Evolutionary conservation across 2,797 vertebrate genomes (phyloP).

Genomic region (Poeciliopsis paucimaculata): DNA sequence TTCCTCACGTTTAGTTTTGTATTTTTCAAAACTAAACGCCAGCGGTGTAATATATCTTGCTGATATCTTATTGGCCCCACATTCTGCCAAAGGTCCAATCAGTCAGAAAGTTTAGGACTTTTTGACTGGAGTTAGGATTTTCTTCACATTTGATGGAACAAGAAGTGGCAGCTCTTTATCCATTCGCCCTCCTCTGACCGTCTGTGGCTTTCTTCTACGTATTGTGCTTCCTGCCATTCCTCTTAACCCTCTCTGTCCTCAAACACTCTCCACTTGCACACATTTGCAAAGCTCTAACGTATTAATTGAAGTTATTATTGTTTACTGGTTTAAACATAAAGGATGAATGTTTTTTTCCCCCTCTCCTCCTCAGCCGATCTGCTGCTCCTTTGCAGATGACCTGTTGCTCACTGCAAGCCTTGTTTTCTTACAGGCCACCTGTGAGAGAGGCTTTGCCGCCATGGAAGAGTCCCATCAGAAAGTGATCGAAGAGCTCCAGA

Average conservation of each 20-base stretch:
- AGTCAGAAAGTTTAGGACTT: slow-evolving; percentile 33
- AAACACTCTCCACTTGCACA: slow-evolving; percentile 32
- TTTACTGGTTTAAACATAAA: slow-evolving; percentile 4
- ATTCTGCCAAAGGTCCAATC: slow-evolving; percentile 38
- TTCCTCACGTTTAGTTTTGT: slow-evolving; percentile 25
- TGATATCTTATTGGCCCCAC: not conserved
- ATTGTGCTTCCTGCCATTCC: slow-evolving; percentile 42
- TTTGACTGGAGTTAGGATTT: slow-evolving; percentile 1
- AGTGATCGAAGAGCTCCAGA: slow-evolving; percentile 85
- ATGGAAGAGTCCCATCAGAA: slow-evolving; percentile 89
- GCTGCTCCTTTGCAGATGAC: slow-evolving; percentile 16
- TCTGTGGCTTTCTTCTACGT: slow-evolving; percentile 46
- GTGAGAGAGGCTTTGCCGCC: slow-evolving; percentile 84
- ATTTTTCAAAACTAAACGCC: not conserved
- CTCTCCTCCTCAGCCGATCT: slow-evolving; percentile 22
- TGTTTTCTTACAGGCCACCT: slow-evolving; percentile 78
- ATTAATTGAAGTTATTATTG: slow-evolving; percentile 10
- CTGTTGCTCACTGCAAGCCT: slow-evolving; percentile 44
- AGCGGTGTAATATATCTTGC: slow-evolving; percentile 9
- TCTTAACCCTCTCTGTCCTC: slow-evolving; percentile 48
- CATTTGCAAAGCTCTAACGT: slow-evolving; percentile 69
- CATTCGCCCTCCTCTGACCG: slow-evolving; percentile 16
- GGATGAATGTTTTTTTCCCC: slow-evolving; percentile 9
- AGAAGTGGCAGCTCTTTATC: slow-evolving; percentile 22
- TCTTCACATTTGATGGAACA: slow-evolving; percentile 12